phyloP scores from a whole-genome alignment of 2,113 vertebrate genomes.

The Oryzias curvinotus region DNA sequence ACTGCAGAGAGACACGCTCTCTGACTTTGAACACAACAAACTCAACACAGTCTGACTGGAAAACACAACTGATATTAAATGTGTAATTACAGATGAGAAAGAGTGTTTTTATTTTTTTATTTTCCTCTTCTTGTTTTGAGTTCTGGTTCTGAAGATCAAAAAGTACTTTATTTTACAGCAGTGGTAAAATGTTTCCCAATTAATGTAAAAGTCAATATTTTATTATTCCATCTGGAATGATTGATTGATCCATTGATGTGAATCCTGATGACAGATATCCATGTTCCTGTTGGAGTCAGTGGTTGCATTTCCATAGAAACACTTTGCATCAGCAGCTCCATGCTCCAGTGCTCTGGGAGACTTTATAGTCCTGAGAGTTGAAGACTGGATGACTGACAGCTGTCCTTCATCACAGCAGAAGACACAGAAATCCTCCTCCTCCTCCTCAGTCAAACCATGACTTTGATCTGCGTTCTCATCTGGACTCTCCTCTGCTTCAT shows the following conservation, averaged over 20 bases:
- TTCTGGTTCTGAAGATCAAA: too few species aligned
- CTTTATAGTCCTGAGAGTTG: constrained; percentile 32
- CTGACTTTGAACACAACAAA: constrained; percentile 3
- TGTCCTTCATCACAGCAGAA: constrained; percentile 1
- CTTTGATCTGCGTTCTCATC: too few species aligned
- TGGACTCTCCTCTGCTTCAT: constrained; percentile 11
- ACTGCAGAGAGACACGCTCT: background rate
- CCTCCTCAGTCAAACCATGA: too few species aligned
- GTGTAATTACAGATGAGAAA: too few species aligned
- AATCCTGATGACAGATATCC: background rate
- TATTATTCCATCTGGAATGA: too few species aligned
- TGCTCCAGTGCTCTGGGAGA: constrained; percentile 44
- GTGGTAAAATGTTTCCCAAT: too few species aligned
- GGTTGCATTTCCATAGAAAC: background rate
- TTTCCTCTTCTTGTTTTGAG: too few species aligned
- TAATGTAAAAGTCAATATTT: too few species aligned
- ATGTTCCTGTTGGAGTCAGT: background rate
- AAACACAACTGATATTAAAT: too few species aligned
- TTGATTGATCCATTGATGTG: background rate
- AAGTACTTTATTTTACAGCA: too few species aligned
- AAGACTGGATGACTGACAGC: constrained; percentile 37
- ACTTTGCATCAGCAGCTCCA: constrained; percentile 18
- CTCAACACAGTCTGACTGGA: background rate
- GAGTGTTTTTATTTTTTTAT: too few species aligned
- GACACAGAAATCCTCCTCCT: too few species aligned